Evolutionary conservation across 1,140 invertebrate species (phyloP), one percentile per base, ranked within the genome.

Genomic region (Drosophila asahinai): DNA sequence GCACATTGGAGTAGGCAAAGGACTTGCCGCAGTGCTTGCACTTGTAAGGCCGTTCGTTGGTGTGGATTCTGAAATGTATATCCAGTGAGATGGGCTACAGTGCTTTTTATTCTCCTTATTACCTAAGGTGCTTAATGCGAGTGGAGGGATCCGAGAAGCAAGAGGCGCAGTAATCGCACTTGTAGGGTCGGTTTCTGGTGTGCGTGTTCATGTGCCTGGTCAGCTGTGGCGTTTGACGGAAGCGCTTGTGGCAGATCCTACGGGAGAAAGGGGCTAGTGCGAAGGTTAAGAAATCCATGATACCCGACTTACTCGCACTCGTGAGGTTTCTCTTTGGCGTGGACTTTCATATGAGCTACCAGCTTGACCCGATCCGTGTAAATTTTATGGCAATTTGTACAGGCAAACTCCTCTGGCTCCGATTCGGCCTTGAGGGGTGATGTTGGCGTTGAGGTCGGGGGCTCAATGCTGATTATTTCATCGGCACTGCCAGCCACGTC

Each of bases 121-220:
- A 93, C 94, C 94, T 94, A 81, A 94, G 94, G 60, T 95, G 94
- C 66, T 95, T 95, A 59, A 94, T 94, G 4, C 94, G 83, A 4
- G 94, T 94, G 36, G 94, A 94, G 49, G 94, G 94, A 91, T 95
- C 94, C 0, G 95, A 95, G 91, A 97, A 97, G 30, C 95, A 92
- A 9, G 96, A 93, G 52, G 95, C 93, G 90, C 96, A 97, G 25
- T 95, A 93, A 60, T 95, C 75, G n/a, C 91, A 92, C 58, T 92
- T 91, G 25, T 90, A 92, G 8, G 91, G 91, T 0, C 91, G 77
- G 12, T 76, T 70, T 3, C 91, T 91, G 0, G 91, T 92, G 52
- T 92, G 91, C 0, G 91, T 83, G 63, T 92, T 92, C 91, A 92
- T 92, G 57, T 92, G 91, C 0, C 91, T 72, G 1, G 83, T 66